These are phyloP conservation scores for Pollenia labialis DNA, from an alignment of 2,888 invertebrate genomes.

Conservation along the genomic window DNA sequence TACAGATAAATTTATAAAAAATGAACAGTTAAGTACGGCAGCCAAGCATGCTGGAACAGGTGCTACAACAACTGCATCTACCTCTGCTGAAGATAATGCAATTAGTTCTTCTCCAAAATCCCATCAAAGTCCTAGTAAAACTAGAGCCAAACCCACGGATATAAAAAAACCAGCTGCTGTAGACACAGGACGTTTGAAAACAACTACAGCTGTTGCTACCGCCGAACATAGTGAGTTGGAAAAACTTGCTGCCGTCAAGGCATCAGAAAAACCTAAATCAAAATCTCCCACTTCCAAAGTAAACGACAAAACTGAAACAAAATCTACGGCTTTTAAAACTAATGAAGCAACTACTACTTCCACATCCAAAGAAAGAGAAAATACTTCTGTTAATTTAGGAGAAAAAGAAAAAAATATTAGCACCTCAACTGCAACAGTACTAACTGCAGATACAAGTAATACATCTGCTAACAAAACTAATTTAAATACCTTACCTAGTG, in stretches of 20 bases:
- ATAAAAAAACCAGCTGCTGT: slow-evolving; percentile 71
- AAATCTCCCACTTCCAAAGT: slow-evolving; percentile 62
- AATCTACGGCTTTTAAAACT: slow-evolving; percentile 7
- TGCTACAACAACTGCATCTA: background rate
- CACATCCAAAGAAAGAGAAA: slow-evolving; percentile 14
- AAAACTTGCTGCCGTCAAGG: slow-evolving; percentile 74
- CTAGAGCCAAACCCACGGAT: slow-evolving; percentile 76
- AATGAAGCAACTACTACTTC: slow-evolving; percentile 24
- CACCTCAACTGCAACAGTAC: background rate
- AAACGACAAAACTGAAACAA: slow-evolving; percentile 14
- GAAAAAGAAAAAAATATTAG: slow-evolving; percentile 17
- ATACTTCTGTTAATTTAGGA: slow-evolving; percentile 1
- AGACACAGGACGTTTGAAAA: slow-evolving; percentile 62
- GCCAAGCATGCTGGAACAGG: background rate
- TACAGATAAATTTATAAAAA: slow-evolving; percentile 57
- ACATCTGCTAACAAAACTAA: slow-evolving; percentile 20
- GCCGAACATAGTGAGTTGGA: slow-evolving; percentile 74
- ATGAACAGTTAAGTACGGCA: slow-evolving; percentile 10
- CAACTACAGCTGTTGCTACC: background rate
- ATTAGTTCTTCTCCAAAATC: slow-evolving; percentile 22
- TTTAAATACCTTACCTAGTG: background rate
- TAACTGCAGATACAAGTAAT: background rate
- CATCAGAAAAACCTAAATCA: slow-evolving; percentile 60
- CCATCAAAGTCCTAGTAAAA: slow-evolving; percentile 66
- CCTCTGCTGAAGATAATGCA: slow-evolving; percentile 6